Conservation (phyloP, 2,888 invertebrate genomes). For the Euplexia lucipara region DNA sequence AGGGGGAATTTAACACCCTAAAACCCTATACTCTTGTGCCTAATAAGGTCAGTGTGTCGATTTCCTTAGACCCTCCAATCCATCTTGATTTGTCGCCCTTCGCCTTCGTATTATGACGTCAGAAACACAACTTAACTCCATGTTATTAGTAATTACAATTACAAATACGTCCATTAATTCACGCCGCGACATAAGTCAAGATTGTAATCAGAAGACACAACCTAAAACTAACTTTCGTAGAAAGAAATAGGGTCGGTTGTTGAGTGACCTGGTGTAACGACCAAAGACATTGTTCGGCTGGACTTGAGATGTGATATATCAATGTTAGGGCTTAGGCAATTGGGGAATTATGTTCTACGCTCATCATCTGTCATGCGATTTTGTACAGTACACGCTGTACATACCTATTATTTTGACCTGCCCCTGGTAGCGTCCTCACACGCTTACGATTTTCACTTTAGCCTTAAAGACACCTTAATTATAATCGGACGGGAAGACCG, state of each 20-base stretch:
- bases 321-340: slow-evolving; percentile 17
- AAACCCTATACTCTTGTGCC: too few species aligned
- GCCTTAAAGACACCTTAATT: too few species aligned
- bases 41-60: neutral
- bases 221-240: neutral
- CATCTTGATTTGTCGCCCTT: slow-evolving; percentile 13
- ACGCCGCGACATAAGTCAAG: slow-evolving; percentile 18
- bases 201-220: slow-evolving; percentile 8
- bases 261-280: neutral
- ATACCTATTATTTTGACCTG: neutral
- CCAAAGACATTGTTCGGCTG: slow-evolving; percentile 23
- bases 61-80: slow-evolving; percentile 2
- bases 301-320: slow-evolving; percentile 27
- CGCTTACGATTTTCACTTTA: too few species aligned
- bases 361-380: slow-evolving; percentile 1
- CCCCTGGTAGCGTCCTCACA: too few species aligned
- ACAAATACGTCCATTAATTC: slow-evolving; percentile 40
- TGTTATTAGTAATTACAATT: slow-evolving; percentile 43
- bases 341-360: neutral
- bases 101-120: slow-evolving; percentile 35
- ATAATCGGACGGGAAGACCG: too few species aligned
- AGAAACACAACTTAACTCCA: slow-evolving; percentile 19
- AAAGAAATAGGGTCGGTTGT: neutral
- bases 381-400: too few species aligned
- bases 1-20: too few species aligned